phyloP scores from a whole-genome alignment of 2,888 invertebrate genomes.

The Dastarcus helophoroides region DNA sequence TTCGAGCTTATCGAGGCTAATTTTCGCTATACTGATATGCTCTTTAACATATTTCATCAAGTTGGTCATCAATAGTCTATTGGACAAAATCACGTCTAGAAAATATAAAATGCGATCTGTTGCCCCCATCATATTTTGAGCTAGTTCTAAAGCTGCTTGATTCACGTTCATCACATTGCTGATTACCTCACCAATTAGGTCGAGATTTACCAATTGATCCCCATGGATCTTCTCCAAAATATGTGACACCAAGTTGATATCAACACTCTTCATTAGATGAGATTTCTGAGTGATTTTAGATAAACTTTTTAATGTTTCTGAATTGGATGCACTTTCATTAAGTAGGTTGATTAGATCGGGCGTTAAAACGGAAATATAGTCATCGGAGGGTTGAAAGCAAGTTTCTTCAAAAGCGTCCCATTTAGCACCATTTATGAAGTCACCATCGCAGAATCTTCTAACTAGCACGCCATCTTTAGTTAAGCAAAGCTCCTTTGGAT shows the following conservation, averaged over 20 bases:
- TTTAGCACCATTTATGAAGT: conserved; percentile 41
- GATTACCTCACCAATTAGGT: conserved; percentile 8
- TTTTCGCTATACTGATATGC: no score
- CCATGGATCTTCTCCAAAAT: conserved; percentile 9
- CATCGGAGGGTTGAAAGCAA: conserved; percentile 1
- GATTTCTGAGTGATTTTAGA: conserved; percentile 12
- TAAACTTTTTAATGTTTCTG: conserved; percentile 10
- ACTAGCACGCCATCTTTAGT: conserved; percentile 40
- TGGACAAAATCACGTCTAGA: no score
- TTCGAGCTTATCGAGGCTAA: no score
- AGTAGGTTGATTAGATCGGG: conserved; percentile 7
- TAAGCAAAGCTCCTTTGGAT: conserved; percentile 8
- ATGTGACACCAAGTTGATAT: conserved; percentile 10
- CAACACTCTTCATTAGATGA: conserved; percentile 10
- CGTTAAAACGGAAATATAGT: conserved; percentile 7
- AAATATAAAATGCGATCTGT: no score
- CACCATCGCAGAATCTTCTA: conserved; percentile 41
- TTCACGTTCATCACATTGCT: conserved; percentile 11
- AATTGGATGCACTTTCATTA: conserved; percentile 2
- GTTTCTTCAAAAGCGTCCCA: conserved; percentile 33
- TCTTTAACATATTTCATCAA: no score
- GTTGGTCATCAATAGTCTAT: no score
- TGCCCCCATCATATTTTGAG: no score
- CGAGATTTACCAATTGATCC: conserved; percentile 5
- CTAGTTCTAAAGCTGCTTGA: conserved; percentile 5